A percentile compares a stretch with the other conserved stretches of the same genome.
Conservation (phyloP, 2,113 vertebrate genomes). For the Chamaea fasciata region DNA sequence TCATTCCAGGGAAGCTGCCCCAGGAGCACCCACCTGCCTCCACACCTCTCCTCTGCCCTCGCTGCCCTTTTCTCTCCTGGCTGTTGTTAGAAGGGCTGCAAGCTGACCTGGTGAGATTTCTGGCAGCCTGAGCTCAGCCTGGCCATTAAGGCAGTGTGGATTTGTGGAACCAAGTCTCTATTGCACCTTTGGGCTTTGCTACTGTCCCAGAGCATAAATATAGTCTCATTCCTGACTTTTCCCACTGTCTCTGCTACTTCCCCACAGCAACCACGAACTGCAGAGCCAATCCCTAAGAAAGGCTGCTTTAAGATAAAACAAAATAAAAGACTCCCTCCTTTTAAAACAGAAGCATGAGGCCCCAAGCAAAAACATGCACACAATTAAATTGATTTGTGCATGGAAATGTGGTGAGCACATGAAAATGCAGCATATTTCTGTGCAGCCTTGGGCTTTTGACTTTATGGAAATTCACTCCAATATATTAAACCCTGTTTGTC, state of each 20-base stretch:
- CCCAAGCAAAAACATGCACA: not conserved
- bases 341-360: not conserved
- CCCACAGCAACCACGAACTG: not conserved
- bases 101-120: not conserved
- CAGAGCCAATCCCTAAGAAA: not conserved
- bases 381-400: not conserved
- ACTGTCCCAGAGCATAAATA: not conserved
- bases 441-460: not conserved
- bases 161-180: not conserved
- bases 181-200: not conserved
- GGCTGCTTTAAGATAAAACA: not conserved
- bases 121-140: not conserved
- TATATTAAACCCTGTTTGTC: not conserved
- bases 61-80: not conserved
- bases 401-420: not conserved
- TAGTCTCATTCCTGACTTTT: not conserved
- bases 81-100: not conserved
- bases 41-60: not conserved
- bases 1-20: not conserved
- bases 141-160: not conserved
- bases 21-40: not conserved
- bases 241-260: not conserved
- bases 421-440: not conserved
- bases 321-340: not conserved
- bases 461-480: not conserved